These are phyloP conservation scores for Morelia viridis DNA, from an alignment of 2,797 vertebrate species.

Conservation along the genomic window DNA sequence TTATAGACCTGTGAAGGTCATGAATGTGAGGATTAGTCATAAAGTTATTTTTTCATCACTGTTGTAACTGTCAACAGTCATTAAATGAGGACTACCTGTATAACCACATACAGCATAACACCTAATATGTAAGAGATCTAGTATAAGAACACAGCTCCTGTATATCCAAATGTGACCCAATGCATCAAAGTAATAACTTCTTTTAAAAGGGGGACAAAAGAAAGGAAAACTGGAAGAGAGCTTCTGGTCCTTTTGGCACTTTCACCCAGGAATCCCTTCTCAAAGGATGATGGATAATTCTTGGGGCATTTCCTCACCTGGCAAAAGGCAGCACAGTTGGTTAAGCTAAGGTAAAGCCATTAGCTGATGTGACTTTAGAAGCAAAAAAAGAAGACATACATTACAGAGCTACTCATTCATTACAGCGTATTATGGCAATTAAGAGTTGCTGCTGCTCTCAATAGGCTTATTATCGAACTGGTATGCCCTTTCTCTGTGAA, in stretches of 20 bases:
- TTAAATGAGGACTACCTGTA: neutral
- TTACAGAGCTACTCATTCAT: neutral
- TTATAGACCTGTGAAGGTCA: neutral
- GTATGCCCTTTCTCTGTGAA: neutral
- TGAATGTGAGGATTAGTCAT: neutral
- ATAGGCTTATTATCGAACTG: neutral
- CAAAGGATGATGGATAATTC: neutral
- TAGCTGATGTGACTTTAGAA: neutral
- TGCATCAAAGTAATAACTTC: neutral
- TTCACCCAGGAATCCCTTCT: neutral
- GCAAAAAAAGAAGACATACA: neutral
- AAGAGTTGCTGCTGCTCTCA: neutral
- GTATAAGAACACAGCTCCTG: neutral
- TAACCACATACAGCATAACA: neutral
- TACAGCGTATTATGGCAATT: neutral
- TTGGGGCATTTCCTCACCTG: neutral
- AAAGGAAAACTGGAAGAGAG: neutral
- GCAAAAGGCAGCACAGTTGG: neutral
- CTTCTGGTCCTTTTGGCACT: too few relatives aligned
- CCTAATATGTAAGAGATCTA: neutral
- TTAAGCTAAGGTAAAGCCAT: neutral
- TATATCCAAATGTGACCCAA: neutral
- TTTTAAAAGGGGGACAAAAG: accelerated
- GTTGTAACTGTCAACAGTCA: too few relatives aligned
- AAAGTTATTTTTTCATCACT: neutral